Conservation (phyloP, 2,888 invertebrate genomes). For the Pecten maximus region DNA sequence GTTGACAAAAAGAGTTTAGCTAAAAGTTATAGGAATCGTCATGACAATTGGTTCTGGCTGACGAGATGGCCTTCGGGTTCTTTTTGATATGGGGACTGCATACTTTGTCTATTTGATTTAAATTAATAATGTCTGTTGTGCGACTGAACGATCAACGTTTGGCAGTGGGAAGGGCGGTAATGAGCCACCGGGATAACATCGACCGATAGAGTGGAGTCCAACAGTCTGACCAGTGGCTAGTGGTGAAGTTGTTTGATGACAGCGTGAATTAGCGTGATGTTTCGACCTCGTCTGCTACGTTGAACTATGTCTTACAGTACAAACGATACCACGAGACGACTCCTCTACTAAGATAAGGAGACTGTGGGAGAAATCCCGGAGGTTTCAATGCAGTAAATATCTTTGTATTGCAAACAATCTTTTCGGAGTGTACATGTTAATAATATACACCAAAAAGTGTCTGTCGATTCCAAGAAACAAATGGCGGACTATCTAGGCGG, state of each 20-base stretch:
- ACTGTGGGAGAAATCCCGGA: not conserved
- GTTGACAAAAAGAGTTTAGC: not conserved
- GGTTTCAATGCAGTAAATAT: too few relatives aligned
- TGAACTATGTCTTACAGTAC: not conserved
- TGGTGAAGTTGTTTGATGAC: not conserved
- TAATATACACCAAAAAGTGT: too few relatives aligned
- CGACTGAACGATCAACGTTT: not conserved
- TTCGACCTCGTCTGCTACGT: not conserved
- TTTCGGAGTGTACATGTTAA: too few relatives aligned
- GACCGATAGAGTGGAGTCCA: not conserved
- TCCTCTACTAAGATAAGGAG: not conserved
- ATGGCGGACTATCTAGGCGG: too few relatives aligned
- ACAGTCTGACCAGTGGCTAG: constrained; percentile 3
- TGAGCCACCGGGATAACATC: not conserved
- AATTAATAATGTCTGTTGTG: not conserved
- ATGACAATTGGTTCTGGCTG: not conserved
- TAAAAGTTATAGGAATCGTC: not conserved
- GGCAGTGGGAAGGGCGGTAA: not conserved
- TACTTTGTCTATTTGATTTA: constrained; percentile 8
- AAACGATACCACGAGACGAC: not conserved
- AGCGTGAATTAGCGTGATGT: constrained; percentile 23
- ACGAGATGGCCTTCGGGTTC: not conserved
- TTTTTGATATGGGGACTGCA: not conserved
- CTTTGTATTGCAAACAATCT: too few relatives aligned
- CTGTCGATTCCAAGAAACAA: too few relatives aligned